Percentiles rank a stretch among this genome's conserved stretches.
Conservation (phyloP, 2,113 vertebrate species). For the Cichladusa arquata region DNA sequence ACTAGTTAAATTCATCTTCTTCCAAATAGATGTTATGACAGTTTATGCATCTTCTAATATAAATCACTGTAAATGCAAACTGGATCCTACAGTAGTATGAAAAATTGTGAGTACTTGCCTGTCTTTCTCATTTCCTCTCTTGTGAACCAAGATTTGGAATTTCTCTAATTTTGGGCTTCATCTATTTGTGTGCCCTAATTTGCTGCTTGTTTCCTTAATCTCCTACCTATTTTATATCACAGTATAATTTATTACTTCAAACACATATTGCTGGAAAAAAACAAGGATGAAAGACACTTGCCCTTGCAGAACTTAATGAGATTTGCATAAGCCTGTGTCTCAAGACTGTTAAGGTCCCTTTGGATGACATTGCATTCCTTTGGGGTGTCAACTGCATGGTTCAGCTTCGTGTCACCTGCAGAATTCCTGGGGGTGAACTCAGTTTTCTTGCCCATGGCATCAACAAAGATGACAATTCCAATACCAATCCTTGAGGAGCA, state of each 20-base stretch:
- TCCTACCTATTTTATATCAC: background rate
- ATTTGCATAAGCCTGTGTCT: background rate
- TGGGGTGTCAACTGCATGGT: rapidly evolving
- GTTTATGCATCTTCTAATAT: background rate
- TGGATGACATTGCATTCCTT: background rate
- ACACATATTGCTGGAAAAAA: background rate
- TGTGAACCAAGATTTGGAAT: background rate
- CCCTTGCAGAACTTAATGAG: background rate
- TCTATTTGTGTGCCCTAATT: background rate
- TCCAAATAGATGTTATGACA: background rate
- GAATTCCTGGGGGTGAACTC: background rate
- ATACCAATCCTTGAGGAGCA: background rate
- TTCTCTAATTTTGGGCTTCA: background rate
- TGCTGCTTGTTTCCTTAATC: background rate
- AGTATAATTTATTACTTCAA: background rate
- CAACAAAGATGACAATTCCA: background rate
- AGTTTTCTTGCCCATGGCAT: background rate
- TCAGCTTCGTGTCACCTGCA: background rate
- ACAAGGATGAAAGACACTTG: background rate
- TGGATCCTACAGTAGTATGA: background rate
- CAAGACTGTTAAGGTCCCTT: background rate
- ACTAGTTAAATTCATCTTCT: background rate
- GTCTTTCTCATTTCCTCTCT: background rate
- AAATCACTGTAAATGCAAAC: background rate
- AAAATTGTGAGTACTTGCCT: background rate